These are phyloP conservation scores for Mionectes olivaceus DNA, from an alignment of 2,797 vertebrate genomes.

Conservation along the genomic window DNA sequence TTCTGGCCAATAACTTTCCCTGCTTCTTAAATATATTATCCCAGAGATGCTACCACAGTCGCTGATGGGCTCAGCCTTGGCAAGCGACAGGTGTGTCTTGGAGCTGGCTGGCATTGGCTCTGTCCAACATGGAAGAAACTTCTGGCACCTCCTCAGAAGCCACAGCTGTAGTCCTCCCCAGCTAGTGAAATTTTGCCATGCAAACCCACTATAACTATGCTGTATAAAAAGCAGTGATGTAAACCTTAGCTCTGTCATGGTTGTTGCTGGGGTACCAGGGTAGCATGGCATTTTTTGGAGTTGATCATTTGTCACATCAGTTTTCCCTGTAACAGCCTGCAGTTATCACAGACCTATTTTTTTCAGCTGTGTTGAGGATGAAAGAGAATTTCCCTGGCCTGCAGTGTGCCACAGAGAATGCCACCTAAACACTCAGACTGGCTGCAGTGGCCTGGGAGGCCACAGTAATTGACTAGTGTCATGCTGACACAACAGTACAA, in stretches of 20 bases:
- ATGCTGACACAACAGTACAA: background rate
- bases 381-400: background rate
- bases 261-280: background rate
- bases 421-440: background rate
- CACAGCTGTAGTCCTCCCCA: background rate
- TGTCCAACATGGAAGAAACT: background rate
- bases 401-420: accelerated
- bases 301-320: background rate
- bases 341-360: accelerated
- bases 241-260: background rate
- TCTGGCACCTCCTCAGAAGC: background rate
- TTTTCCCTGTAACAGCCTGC: background rate
- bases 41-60: background rate
- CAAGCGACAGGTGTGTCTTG: accelerated
- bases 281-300: background rate
- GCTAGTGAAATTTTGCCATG: background rate
- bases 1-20: background rate
- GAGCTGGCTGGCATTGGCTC: background rate
- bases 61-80: background rate
- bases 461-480: background rate
- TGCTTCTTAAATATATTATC: background rate
- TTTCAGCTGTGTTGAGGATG: background rate
- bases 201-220: background rate
- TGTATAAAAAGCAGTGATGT: background rate
- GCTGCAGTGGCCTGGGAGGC: background rate